Base-by-base conservation (phyloP, 2,113 vertebrate genomes). In the Herpetotheres cachinnans region DNA sequence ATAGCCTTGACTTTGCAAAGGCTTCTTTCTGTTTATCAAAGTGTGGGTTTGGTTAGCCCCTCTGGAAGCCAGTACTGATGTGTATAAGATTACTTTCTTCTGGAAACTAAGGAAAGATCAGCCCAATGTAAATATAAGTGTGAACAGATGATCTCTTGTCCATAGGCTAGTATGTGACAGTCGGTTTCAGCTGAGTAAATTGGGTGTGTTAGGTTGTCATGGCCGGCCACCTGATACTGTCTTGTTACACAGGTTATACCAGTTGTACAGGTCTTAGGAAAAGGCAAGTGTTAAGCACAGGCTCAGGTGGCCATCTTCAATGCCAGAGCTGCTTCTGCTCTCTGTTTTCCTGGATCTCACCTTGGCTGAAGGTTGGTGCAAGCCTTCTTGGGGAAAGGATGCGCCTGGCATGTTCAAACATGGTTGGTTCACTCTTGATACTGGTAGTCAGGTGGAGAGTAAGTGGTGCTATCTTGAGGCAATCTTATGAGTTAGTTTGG, bases 341-440 rank as follows among this genome's bases (percentile, higher is more conserved):
- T 44, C 24, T 40, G 9, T 56, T 67, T 83, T 62, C n/a, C 27
- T 73, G 40, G 4, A 8, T 79, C 8, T 73, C 16, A 36, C 29
- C 49, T 58, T 42, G 16, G 11, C 19, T 52, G 32, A 79, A 55
- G 17, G 29, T n/a, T 70, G 62, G 13, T 58, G 13, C 22, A 70
- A 32, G 14, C 13, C 34, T 70, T 47, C n/a, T 47, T 2, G 11
- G 30, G 11, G 8, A 73, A 40, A 74, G 38, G 6, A 58, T 54
- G 22, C 2, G 0, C 7, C 22, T 3, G 6, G 4, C 7, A 11
- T 25, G 44, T 84, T 70, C 27, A 34, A 15, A 47, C 16, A 3
- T 25, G 25, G 7, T 40, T 73, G 54, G 3, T 69, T 90, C 9
- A 2, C 34, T 62, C 36, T 70, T 50, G 34, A 7, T 40, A 47